phyloP scores from a whole-genome alignment of 2,888 invertebrate genomes.

The Eilema griseolum region DNA sequence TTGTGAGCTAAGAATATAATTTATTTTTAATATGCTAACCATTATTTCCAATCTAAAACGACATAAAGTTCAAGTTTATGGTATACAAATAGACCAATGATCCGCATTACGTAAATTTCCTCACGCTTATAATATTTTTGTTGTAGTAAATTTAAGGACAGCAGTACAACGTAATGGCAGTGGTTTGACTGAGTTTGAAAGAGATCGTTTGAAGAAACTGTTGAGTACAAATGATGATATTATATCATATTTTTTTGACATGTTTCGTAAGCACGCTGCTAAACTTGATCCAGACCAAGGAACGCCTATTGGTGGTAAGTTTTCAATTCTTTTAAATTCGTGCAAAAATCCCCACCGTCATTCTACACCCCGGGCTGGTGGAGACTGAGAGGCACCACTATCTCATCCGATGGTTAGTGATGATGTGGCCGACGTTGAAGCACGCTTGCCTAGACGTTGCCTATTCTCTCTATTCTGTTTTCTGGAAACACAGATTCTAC shows the following conservation, averaged over 20 bases:
- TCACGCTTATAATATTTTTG: not conserved
- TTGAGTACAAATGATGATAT: constrained; percentile 10
- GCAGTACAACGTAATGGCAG: not conserved
- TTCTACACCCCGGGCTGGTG: too few relatives aligned
- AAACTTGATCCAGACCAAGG: constrained; percentile 16
- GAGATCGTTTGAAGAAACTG: constrained; percentile 1
- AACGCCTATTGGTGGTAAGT: constrained; percentile 15
- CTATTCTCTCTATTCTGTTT: too few relatives aligned
- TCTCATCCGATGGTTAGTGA: too few relatives aligned
- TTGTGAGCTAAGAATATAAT: too few relatives aligned
- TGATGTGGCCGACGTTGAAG: too few relatives aligned
- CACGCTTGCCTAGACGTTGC: too few relatives aligned
- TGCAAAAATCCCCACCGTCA: too few relatives aligned
- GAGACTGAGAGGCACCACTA: too few relatives aligned
- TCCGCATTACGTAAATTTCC: not conserved
- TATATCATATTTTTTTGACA: constrained; percentile 10
- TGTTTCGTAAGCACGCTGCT: constrained; percentile 15
- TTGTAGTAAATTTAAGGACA: constrained; percentile 14
- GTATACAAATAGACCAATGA: not conserved
- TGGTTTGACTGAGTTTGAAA: not conserved
- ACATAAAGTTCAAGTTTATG: not conserved
- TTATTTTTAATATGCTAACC: too few relatives aligned
- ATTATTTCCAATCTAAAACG: too few relatives aligned
- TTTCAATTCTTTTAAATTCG: not conserved
- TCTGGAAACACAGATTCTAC: too few relatives aligned